These are phyloP conservation scores for Hoplostethus atlanticus DNA, from an alignment of 2,797 vertebrate genomes.

Conservation along the genomic window DNA sequence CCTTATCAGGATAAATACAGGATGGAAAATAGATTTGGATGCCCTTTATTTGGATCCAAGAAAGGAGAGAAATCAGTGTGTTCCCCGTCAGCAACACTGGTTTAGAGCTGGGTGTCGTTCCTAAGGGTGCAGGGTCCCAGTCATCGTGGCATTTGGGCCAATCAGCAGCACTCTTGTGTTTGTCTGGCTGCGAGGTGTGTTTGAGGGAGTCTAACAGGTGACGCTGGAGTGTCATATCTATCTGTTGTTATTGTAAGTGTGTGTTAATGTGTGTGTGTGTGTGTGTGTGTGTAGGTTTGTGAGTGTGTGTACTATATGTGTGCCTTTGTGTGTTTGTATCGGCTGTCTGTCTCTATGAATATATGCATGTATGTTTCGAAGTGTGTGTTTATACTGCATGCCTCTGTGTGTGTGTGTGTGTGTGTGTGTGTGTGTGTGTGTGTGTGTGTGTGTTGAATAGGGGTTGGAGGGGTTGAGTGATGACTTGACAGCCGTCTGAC, in stretches of 20 bases:
- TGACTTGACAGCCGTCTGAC: slow-evolving; percentile 46
- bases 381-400: not conserved
- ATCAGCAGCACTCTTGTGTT: not conserved
- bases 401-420: slow-evolving; percentile 1
- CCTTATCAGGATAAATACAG: too few species aligned
- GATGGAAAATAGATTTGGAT: too few species aligned
- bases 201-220: slow-evolving; percentile 32
- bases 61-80: too few species aligned
- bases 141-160: not conserved
- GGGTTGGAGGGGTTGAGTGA: slow-evolving; percentile 22
- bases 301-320: too few species aligned
- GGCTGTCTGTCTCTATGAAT: not conserved
- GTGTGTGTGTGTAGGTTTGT: not conserved
- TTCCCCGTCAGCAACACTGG: too few species aligned
- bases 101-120: not conserved
- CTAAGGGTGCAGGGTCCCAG: not conserved
- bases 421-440: slow-evolving; percentile 1
- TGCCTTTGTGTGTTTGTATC: too few species aligned
- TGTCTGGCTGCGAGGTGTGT: slow-evolving; percentile 14
- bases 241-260: not conserved
- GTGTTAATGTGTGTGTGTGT: slow-evolving; percentile 10
- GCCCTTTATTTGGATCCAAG: too few species aligned
- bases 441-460: not conserved
- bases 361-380: not conserved
- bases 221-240: not conserved